Percentiles rank a stretch among this genome's conserved stretches.
These are phyloP conservation scores for Eupithecia insigniata DNA, from an alignment of 2,888 invertebrate genomes.

Conservation along the genomic window DNA sequence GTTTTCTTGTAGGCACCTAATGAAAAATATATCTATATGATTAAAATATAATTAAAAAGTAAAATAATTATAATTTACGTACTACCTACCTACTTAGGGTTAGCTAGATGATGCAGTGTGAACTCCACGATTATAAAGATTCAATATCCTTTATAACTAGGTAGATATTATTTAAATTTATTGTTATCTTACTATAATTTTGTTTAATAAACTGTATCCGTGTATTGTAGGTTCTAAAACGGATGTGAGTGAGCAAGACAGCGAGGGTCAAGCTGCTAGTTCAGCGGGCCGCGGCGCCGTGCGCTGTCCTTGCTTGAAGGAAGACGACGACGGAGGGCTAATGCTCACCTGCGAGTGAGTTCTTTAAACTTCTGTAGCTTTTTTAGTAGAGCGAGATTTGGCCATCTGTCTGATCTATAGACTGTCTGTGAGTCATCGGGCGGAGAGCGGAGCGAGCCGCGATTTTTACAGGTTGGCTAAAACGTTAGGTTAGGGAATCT, in stretches of 20 bases:
- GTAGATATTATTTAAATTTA: no score
- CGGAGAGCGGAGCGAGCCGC: not conserved
- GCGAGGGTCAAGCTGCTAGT: conserved; percentile 17
- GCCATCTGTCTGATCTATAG: not conserved
- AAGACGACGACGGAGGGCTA: conserved; percentile 36
- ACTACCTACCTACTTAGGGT: no score
- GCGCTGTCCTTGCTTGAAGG: conserved; percentile 61
- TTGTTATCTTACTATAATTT: no score
- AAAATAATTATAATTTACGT: no score
- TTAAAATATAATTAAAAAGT: no score
- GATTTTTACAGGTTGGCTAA: not conserved
- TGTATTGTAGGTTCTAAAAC: not conserved
- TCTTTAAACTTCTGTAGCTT: not conserved
- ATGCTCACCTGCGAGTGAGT: conserved; percentile 66
- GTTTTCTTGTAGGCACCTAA: no score
- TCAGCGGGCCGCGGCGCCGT: conserved; percentile 34
- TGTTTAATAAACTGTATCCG: not conserved
- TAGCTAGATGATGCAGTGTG: no score
- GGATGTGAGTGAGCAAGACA: not conserved
- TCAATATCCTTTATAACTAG: no score
- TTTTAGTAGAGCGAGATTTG: not conserved
- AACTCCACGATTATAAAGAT: no score
- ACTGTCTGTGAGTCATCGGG: not conserved
- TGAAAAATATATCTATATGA: no score
- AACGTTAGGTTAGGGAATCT: not conserved